Percentiles rank a stretch among this genome's conserved stretches.
These are phyloP conservation scores for Allacma fusca DNA, from an alignment of 2,888 invertebrate genomes.

Conservation along the genomic window DNA sequence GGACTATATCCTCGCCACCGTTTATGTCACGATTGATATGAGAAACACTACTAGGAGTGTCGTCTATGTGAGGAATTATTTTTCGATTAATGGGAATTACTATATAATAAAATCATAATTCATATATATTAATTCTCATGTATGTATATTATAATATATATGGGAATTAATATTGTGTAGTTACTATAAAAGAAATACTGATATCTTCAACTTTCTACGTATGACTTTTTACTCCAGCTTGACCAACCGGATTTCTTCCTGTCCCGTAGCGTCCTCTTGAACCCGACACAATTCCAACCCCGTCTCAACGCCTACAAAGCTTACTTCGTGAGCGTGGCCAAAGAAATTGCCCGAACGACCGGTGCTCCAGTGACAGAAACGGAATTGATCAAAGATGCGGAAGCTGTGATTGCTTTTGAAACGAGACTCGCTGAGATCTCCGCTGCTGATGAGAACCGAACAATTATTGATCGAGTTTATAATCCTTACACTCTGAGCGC, in stretches of 20 bases:
- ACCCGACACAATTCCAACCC: constrained; percentile 14
- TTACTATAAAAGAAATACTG: too few relatives aligned
- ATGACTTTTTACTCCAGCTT: constrained; percentile 27
- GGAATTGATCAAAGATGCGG: constrained; percentile 37
- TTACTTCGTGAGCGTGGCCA: constrained; percentile 49
- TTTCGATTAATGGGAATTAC: too few relatives aligned
- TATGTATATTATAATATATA: too few relatives aligned
- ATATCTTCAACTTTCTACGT: too few relatives aligned
- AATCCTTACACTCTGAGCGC: constrained; percentile 48
- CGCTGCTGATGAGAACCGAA: constrained; percentile 52
- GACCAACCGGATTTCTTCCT: constrained; percentile 43
- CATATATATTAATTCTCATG: too few relatives aligned
- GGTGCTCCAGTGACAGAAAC: constrained; percentile 33
- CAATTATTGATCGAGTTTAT: constrained; percentile 55
- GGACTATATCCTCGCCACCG: constrained; percentile 42
- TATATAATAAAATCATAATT: too few relatives aligned
- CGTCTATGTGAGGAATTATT: constrained; percentile 56
- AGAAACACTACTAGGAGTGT: constrained; percentile 49
- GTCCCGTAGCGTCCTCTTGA: constrained; percentile 27
- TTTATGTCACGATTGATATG: constrained; percentile 50
- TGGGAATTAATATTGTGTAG: too few relatives aligned
- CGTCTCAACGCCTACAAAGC: constrained; percentile 51
- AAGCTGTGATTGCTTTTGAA: constrained; percentile 54
- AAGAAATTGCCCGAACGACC: constrained; percentile 34
- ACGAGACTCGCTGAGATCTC: constrained; percentile 52